Conservation (phyloP, 2,888 invertebrate genomes). For the Drosophila dives region DNA sequence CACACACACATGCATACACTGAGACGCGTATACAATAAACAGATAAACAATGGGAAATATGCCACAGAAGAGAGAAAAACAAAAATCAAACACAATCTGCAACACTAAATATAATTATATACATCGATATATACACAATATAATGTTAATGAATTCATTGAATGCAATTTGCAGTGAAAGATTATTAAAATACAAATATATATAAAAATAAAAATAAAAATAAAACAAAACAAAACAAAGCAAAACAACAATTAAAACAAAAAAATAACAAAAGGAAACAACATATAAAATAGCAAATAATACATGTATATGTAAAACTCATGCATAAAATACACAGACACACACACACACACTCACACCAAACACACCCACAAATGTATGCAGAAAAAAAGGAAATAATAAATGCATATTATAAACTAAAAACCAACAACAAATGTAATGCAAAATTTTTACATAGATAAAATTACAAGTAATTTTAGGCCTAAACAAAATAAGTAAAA, state of each 20-base stretch:
- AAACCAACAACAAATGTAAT: constrained; percentile 30
- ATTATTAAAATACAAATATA: constrained; percentile 22
- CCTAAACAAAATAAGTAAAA: constrained; percentile 55
- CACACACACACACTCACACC: background rate
- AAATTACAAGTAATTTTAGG: constrained; percentile 67
- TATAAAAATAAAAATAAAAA: constrained; percentile 4
- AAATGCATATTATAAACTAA: constrained; percentile 21
- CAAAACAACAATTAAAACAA: background rate
- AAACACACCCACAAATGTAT: constrained; percentile 8
- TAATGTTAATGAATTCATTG: constrained; percentile 50
- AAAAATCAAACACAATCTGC: constrained; percentile 30
- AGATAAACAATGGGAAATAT: constrained; percentile 32
- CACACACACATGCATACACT: constrained; percentile 19
- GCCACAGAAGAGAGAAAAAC: constrained; percentile 26
- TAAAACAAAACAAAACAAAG: constrained; percentile 3
- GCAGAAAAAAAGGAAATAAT: background rate
- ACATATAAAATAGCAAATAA: constrained; percentile 33
- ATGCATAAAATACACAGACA: constrained; percentile 30
- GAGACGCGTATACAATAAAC: constrained; percentile 33
- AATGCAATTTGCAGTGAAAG: constrained; percentile 45
- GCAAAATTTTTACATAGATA: constrained; percentile 71
- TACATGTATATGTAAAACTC: constrained; percentile 43
- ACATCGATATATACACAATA: constrained; percentile 38
- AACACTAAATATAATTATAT: constrained; percentile 33
- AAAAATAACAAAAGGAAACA: constrained; percentile 8